Percentiles rank a stretch among this genome's conserved stretches.
Evolutionary conservation across 2,113 vertebrate genomes (phyloP).

Genomic region (Anolis sagrei): DNA sequence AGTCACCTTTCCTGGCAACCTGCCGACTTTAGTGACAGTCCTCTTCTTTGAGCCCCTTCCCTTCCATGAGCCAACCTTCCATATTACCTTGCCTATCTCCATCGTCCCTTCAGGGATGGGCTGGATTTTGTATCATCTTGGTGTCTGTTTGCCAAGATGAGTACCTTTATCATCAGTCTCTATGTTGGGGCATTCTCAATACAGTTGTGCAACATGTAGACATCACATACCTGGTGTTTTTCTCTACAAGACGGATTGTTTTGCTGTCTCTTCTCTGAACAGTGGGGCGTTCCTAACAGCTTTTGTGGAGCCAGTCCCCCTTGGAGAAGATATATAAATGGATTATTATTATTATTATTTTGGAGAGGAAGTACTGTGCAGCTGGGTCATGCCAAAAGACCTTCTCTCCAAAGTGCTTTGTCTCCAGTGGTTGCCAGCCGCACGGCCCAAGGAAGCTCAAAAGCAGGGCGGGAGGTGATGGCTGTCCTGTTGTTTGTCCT

Average conservation of each 20-base stretch:
- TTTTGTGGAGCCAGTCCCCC: not conserved
- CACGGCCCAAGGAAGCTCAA: not conserved
- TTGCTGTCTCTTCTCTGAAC: not conserved
- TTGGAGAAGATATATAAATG: not conserved
- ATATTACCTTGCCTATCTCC: not conserved
- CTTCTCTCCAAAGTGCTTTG: not conserved
- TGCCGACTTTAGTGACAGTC: not conserved
- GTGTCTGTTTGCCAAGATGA: not conserved
- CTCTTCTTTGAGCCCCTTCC: not conserved
- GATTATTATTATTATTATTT: no score
- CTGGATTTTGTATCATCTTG: not conserved
- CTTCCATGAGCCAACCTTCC: not conserved
- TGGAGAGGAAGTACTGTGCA: not conserved
- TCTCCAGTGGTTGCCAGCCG: not conserved
- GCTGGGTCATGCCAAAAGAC: not conserved
- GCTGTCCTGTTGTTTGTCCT: not conserved
- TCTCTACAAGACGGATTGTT: not conserved
- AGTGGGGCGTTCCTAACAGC: not conserved
- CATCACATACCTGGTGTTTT: not conserved
- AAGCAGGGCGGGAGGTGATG: not conserved
- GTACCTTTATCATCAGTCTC: not conserved
- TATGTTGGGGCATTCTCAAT: not conserved
- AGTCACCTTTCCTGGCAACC: constrained; percentile 13
- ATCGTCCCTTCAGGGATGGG: not conserved
- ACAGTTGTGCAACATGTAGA: not conserved